Evolutionary conservation across 2,113 vertebrate genomes (phyloP), one percentile per base, ranked within the genome.

Genomic region (Gavia stellata): DNA sequence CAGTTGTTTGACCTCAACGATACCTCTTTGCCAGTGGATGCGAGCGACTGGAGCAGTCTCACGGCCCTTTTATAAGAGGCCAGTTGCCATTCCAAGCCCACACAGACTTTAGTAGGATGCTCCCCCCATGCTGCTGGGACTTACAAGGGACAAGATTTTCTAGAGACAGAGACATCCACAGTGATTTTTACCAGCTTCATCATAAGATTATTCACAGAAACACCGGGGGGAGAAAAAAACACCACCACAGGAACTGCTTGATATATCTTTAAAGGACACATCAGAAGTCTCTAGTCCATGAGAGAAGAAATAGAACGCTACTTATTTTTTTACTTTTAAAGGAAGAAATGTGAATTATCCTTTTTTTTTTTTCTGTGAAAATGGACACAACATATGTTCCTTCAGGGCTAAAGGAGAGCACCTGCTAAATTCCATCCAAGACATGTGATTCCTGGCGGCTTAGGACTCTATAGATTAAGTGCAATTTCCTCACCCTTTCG

Each of bases 1-100:
- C 98, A 99, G 88, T 97, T 99, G 74, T 99, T 99, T 92, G 98
- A 99, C 91, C 97, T 99, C 33, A 98, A 95, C 2, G 98, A 98
- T 26, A 11, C 82, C 93, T 92, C 97, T 80, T 97, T 98, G 88
- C 96, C 98, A 26, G 94, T 84, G 2, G 98, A 98, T 47, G 94
- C 98, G 86, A 98, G 96, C 12, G 97, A 98, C 87, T 98, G 98
- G 98, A 97, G 91, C 97, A 97, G 97, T 28, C 98, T 99, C 50
- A 98, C 98, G 4, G 92, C 97, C 49, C 98, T 99, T 98, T 97
- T 99, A 94, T 99, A 98, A 98, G 97, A 96, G 94, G 90, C 71
- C 72, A 68, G 77, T 19, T 71, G 42, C 50, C 70, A 18, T 45
- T 68, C 45, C 53, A 52, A 84, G 55, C 38, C 47, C 62, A 49